Evolutionary conservation across 2,113 vertebrate genomes (phyloP).

Genomic region (Gracilinanus agilis): DNA sequence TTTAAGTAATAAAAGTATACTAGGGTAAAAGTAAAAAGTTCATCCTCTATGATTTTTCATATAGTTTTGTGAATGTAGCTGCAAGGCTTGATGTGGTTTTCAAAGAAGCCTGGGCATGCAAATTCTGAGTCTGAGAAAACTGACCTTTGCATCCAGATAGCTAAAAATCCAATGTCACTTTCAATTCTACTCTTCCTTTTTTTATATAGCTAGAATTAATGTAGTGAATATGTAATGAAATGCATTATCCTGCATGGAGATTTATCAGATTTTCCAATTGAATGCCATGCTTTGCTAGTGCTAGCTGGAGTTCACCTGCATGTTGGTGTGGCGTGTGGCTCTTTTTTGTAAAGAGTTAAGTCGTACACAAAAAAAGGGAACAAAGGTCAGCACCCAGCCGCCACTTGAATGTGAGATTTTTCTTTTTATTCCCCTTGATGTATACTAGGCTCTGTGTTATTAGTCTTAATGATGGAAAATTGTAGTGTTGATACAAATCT

Average conservation of each 20-base stretch:
- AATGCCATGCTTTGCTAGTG: slow-evolving; percentile 92
- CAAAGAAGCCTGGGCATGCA: slow-evolving; percentile 81
- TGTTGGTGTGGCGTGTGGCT: slow-evolving; percentile 93
- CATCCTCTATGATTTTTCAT: slow-evolving; percentile 78
- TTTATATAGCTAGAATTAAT: slow-evolving; percentile 86
- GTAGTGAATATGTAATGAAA: slow-evolving; percentile 92
- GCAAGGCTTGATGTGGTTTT: slow-evolving; percentile 83
- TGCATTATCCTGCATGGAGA: slow-evolving; percentile 90
- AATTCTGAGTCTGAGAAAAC: slow-evolving; percentile 83
- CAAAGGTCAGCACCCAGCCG: slow-evolving; percentile 99
- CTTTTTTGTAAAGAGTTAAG: slow-evolving; percentile 98
- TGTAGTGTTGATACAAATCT: slow-evolving; percentile 99
- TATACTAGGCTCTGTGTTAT: slow-evolving; percentile 99
- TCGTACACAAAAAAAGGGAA: slow-evolving; percentile 98
- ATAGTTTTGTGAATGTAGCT: slow-evolving; percentile 80
- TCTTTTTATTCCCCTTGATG: slow-evolving; percentile 99
- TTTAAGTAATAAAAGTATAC: slow-evolving; percentile 69
- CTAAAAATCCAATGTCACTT: slow-evolving; percentile 85
- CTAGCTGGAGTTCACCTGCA: slow-evolving; percentile 96
- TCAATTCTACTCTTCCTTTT: slow-evolving; percentile 77
- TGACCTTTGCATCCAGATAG: slow-evolving; percentile 82
- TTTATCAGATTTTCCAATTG: slow-evolving; percentile 95
- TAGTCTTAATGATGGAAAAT: slow-evolving; percentile 99
- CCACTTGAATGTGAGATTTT: slow-evolving; percentile 99
- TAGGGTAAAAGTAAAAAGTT: slow-evolving; percentile 75